Percentiles rank a stretch among this genome's conserved stretches.
Evolutionary conservation across 2,797 vertebrate genomes (phyloP).

Genomic region (Rhinella marina): DNA sequence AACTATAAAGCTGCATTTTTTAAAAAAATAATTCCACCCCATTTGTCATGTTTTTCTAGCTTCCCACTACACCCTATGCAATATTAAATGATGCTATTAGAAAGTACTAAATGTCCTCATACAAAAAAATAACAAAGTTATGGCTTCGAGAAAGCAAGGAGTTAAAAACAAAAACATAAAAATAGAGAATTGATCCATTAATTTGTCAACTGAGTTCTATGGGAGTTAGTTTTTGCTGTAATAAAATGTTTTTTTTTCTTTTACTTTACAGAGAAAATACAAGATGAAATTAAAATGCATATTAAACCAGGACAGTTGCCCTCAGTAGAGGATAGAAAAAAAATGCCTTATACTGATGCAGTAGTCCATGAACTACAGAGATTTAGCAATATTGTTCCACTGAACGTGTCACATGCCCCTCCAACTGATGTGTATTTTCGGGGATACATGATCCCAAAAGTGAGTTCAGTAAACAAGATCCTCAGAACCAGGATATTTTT

Average conservation of each 20-base stretch:
- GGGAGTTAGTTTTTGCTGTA: no score
- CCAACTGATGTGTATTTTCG: slow-evolving; percentile 58
- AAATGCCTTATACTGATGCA: slow-evolving; percentile 73
- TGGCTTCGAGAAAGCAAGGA: no score
- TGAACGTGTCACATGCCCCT: slow-evolving; percentile 68
- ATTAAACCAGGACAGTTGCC: slow-evolving; percentile 69
- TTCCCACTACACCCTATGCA: no score
- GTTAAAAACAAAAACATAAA: no score
- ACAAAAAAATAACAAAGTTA: no score
- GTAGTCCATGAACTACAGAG: slow-evolving; percentile 75
- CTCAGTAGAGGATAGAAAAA: slow-evolving; percentile 68
- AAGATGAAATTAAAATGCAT: slow-evolving; percentile 70
- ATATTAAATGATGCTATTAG: no score
- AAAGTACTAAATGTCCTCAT: no score
- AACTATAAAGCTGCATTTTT: no score
- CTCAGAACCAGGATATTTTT: not conserved
- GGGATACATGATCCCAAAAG: slow-evolving; percentile 70
- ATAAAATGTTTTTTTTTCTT: not conserved
- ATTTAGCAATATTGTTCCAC: slow-evolving; percentile 72
- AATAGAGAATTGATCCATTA: no score
- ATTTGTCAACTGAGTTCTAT: no score
- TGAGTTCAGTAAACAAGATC: slow-evolving; percentile 42
- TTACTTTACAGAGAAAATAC: slow-evolving; percentile 67
- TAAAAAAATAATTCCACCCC: no score
- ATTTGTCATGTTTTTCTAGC: no score